Evolutionary conservation across 1,140 invertebrate genomes (phyloP), one percentile per base, ranked within the genome.

Genomic region (Leptopilina boulardi): DNA sequence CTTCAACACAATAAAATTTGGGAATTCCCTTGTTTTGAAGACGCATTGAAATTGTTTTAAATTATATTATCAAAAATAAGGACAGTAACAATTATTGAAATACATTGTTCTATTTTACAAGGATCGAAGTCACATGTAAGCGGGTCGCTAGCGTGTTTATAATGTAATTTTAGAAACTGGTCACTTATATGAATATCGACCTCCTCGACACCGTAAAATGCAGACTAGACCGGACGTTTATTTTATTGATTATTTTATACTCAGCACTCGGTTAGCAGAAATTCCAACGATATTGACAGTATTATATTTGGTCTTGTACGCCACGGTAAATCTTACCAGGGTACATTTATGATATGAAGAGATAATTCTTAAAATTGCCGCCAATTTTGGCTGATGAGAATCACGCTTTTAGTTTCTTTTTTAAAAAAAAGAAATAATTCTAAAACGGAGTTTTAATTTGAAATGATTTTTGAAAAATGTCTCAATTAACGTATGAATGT

Each of bases 401-500:
- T 23, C 42, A 19, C 13, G 13, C 34, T 6, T 38, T 38, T 0
- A n/a, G 15, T 8, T 51, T n/a, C 4, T 51, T 51, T 51, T 18
- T 18, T 51, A 18, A 8, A 0, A n/a, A 0, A 15, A n/a, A 23
- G 11, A 26, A 15, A 26, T 11, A 13, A n/a, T 34, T n/a, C 5
- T 15, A n/a, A 38, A 38, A 38, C 9, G 8, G 13, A 21, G 30
- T 3, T 66, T 10, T 0, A 8, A 66, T 13, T 66, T 34, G 59
- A 30, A 15, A 66, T 66, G 59, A 34, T n/a, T 30, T 26, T 8
- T 72, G 9, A 26, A 77, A 78, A 54, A 88, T 87, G 87, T 82
- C 87, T 13, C 82, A 81, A 18, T 56, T 87, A 10, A 83, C 82
- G 30, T 86, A 85, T 77, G 84, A 88, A 71, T 88, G 87, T 71